A percentile compares a stretch with the other conserved stretches of the same genome.
These are phyloP conservation scores for Drosophila takahashii DNA, from an alignment of 1,140 invertebrate genomes.

Conservation along the genomic window DNA sequence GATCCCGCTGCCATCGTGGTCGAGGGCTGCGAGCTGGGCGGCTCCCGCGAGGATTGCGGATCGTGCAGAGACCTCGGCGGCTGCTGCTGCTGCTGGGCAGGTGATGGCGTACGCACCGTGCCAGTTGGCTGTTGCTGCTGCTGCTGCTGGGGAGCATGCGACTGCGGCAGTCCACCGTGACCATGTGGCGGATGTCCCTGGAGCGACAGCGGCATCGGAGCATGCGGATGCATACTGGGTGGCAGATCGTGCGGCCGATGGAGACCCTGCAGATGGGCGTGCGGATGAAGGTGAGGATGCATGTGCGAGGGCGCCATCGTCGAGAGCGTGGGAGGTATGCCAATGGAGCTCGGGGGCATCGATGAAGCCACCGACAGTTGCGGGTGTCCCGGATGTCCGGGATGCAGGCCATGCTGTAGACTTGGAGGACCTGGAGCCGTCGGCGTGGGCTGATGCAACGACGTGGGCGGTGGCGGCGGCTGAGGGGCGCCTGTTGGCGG, in stretches of 20 bases:
- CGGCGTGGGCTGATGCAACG: conserved; percentile 56
- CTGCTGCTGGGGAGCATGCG: conserved; percentile 74
- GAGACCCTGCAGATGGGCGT: conserved; percentile 65
- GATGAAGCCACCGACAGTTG: conserved; percentile 67
- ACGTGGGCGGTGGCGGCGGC: conserved; percentile 58
- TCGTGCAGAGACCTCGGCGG: conserved; percentile 71
- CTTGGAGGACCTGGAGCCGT: conserved; percentile 45
- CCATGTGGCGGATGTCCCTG: conserved; percentile 71
- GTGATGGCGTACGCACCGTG: conserved; percentile 80
- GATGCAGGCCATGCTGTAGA: conserved; percentile 66
- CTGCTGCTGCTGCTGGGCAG: conserved; percentile 77
- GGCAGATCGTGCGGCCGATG: conserved; percentile 79
- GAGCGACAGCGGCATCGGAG: conserved; percentile 72
- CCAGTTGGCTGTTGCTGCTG: conserved; percentile 79
- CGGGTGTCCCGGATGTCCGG: conserved; percentile 53
- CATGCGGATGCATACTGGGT: conserved; percentile 73
- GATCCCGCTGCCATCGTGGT: conserved; percentile 58
- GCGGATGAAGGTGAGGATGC: conserved; percentile 76
- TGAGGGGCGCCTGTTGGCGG: conserved; percentile 45
- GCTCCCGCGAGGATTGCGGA: conserved; percentile 59
- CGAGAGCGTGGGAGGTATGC: conserved; percentile 67
- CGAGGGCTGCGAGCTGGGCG: conserved; percentile 59
- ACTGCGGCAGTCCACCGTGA: conserved; percentile 58
- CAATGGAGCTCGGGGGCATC: conserved; percentile 58
- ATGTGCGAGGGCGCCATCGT: conserved; percentile 73